Evolutionary conservation across 2,113 vertebrate genomes (phyloP).

Genomic region (Tachycineta bicolor): DNA sequence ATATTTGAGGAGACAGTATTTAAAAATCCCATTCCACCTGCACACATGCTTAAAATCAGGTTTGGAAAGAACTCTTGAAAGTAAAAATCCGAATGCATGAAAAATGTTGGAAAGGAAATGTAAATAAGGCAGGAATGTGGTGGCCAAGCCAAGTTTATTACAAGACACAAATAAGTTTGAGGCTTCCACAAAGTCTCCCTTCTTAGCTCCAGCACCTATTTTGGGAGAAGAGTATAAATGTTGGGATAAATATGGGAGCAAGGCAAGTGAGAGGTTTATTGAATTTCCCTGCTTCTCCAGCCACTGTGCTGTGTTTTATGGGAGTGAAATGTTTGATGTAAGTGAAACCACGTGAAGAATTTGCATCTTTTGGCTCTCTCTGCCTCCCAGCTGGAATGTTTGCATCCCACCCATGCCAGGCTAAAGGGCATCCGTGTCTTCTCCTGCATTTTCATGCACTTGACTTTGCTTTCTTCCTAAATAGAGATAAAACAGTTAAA

Average conservation of each 20-base stretch:
- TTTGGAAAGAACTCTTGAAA: background rate
- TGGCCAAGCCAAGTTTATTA: background rate
- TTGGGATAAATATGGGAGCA: background rate
- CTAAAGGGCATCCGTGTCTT: fast-evolving
- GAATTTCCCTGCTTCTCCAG: background rate
- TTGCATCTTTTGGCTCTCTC: background rate
- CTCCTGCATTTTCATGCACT: background rate
- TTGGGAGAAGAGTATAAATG: background rate
- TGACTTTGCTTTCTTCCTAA: slow-evolving; percentile 4
- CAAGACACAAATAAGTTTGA: background rate
- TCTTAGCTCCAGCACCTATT: background rate
- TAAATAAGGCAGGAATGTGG: background rate
- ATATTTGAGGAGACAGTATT: background rate
- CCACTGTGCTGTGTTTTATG: background rate
- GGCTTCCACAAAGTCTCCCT: background rate
- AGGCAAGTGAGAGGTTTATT: background rate
- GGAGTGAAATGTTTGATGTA: fast-evolving
- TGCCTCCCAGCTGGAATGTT: background rate
- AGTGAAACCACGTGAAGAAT: background rate
- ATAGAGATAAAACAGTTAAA: slow-evolving; percentile 46
- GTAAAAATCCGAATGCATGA: background rate
- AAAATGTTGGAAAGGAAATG: background rate
- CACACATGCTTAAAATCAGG: background rate
- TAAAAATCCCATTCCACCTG: background rate
- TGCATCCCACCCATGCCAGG: fast-evolving